Percentiles rank a stretch among this genome's conserved stretches.
phyloP scores from a whole-genome alignment of 2,797 vertebrate genomes.

The Choloepus didactylus region DNA sequence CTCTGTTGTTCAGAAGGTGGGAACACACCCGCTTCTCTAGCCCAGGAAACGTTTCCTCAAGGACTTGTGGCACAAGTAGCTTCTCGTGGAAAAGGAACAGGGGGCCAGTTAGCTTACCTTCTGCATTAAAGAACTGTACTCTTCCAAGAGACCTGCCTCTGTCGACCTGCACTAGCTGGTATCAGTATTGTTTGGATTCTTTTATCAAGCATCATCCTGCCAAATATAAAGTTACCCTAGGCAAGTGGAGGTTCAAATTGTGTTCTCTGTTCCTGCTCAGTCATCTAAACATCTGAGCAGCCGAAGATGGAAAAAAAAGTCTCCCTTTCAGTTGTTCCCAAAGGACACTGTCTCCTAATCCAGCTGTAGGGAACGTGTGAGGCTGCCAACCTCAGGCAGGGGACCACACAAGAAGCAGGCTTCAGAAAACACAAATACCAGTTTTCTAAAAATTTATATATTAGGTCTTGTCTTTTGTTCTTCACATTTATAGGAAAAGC shows the following conservation, averaged over 20 bases:
- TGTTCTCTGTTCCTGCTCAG: conserved; percentile 32
- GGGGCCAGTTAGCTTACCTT: background rate
- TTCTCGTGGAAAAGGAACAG: background rate
- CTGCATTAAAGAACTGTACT: background rate
- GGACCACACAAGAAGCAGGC: background rate
- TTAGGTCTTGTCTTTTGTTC: conserved; percentile 4
- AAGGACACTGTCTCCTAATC: background rate
- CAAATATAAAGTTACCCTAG: conserved; percentile 4
- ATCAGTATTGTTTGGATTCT: background rate
- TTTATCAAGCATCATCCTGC: background rate
- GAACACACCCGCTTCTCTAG: background rate
- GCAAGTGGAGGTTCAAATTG: background rate
- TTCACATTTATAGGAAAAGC: conserved; percentile 4
- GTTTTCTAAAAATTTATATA: background rate
- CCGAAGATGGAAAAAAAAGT: conserved; percentile 27
- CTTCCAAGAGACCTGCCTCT: background rate
- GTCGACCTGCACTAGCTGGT: background rate
- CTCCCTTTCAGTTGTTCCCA: background rate
- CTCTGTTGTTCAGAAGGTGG: background rate
- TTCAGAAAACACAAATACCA: background rate
- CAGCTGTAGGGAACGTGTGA: background rate
- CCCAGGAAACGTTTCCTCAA: background rate
- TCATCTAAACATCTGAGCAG: background rate
- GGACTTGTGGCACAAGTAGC: background rate
- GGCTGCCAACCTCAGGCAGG: background rate